Evolutionary conservation across 2,113 vertebrate species (phyloP), one percentile per base, ranked within the genome.

Genomic region (Hylia prasina): DNA sequence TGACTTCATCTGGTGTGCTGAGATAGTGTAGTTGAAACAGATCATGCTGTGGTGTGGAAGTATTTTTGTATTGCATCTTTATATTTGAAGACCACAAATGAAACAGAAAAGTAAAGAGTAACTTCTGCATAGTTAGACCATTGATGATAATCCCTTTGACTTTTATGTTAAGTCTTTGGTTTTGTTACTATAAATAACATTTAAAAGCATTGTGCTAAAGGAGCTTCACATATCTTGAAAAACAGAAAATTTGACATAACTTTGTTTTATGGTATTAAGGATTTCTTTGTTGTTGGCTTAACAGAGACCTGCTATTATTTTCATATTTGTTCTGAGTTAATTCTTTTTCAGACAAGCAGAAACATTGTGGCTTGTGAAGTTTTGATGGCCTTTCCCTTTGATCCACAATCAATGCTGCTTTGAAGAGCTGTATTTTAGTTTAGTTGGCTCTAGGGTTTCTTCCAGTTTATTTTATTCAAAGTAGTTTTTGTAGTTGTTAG

Each of bases 241-340:
- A 98, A 97, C 71, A 47, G 75, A 89, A 95, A 94, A 97, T 98
- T 97, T 97, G 94, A 97, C 86, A 73, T 95, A 95, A 96, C 96
- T 98, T 98, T 97, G 94, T 97, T 98, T 98, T 97, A 97, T 82
- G 82, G 76, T 92, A 96, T 97, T 98, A 96, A 97, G 88, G 82
- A 94, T 97, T 97, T 97, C 97, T 98, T 98, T 98, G 97, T 98
- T 97, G 95, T 95, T 97, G 95, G 77, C 93, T 98, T 97, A 97
- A 97, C 93, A 96, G 76, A 97, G 95, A 97, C 95, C 76, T 96
- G 75, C 94, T 97, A 92, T 98, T 98, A 98, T 97, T 97, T 97
- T 95, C 88, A 76, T 98, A 97, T 98, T 98, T 97, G 90, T 97
- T 97, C 96, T 92, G 83, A 92, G 70, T 96, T 97, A 97, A 96